phyloP scores from a whole-genome alignment of 1,140 invertebrate species.

The Hylaeus volcanicus region DNA sequence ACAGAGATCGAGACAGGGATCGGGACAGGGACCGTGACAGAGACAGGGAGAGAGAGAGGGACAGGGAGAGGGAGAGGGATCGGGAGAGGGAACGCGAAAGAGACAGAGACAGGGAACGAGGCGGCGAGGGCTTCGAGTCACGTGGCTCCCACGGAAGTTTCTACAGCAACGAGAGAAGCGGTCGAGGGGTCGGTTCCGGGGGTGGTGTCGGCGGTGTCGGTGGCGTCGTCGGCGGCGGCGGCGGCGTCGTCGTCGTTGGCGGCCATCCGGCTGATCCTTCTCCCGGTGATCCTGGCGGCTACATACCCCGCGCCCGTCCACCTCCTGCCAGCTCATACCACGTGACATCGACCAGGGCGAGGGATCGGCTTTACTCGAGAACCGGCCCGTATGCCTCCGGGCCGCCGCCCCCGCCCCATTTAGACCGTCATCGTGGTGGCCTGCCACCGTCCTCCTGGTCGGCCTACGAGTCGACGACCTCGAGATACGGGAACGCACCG shows the following conservation, averaged over 20 bases:
- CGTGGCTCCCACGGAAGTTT: conserved; percentile 75
- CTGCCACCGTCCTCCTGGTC: conserved; percentile 74
- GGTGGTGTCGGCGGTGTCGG: conserved; percentile 67
- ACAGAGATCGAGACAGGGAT: conserved; percentile 37
- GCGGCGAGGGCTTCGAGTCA: conserved; percentile 72
- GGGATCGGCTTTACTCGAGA: conserved; percentile 77
- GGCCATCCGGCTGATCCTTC: conserved; percentile 73
- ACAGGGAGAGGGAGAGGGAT: conserved; percentile 39
- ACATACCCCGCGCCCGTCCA: conserved; percentile 74
- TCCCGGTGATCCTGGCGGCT: conserved; percentile 72
- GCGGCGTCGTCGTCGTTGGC: conserved; percentile 68
- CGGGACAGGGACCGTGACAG: conserved; percentile 58
- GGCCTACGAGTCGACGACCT: conserved; percentile 73
- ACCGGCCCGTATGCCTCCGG: conserved; percentile 73
- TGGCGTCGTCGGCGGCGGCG: conserved; percentile 61
- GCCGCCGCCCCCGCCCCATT: conserved; percentile 76
- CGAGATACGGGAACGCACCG: conserved; percentile 74
- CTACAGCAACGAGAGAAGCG: conserved; percentile 72
- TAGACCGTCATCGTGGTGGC: conserved; percentile 76
- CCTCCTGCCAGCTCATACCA: conserved; percentile 73
- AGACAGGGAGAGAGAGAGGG: conserved; percentile 15
- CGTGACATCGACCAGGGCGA: conserved; percentile 79
- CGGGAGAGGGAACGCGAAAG: conserved; percentile 30
- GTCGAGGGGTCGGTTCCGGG: conserved; percentile 73
- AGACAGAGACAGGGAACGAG: conserved; percentile 64